Evolutionary conservation across 2,888 invertebrate species (phyloP), one percentile per base, ranked within the genome.

Genomic region (Adineta ricciae): DNA sequence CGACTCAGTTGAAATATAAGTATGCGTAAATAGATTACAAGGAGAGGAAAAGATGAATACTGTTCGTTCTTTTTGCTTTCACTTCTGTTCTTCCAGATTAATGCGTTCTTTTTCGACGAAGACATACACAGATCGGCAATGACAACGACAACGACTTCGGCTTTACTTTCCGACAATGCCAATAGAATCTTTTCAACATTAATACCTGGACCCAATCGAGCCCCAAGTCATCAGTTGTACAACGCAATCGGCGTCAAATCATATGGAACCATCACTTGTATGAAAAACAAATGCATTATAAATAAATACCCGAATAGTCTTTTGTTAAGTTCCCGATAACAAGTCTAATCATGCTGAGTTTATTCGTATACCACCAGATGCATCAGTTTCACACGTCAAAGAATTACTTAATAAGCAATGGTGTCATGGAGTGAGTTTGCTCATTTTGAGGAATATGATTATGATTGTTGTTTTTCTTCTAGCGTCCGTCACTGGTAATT

Each of bases 401-500:
- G 41, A 78, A 14, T 14, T 41, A 9, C 11, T 78, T 24, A 41
- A 21, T 78, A 21, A 3, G 41, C 41, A n/a, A 9, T 78, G 78
- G 78, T 78, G 32, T 41, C 8, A n/a, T 41, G 41, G 32, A 38
- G 41, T 64, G 32, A 11, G 64, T 32, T n/a, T 46, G 11, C 46
- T 46, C 5, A 46, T 46, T 46, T 46, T 8, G 5, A 5, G 11
- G 8, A 46, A 46, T 46, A 46, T 46, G 5, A 46, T 46, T 46
- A 46, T 46, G 46, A 46, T 46, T 11, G 11, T 11, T 46, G 46
- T 8, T 46, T 8, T 46, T 46, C 11, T 46, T 46, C 11, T 64
- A 89, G 38, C 88, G 87, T 83, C 91, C 91, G 9, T 90, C 90
- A 84, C 88, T 91, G 8, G 88, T 91, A 36, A 90, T 91, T 85